phyloP scores from a whole-genome alignment of 2,797 vertebrate species.

The Pantherophis alleghaniensis region DNA sequence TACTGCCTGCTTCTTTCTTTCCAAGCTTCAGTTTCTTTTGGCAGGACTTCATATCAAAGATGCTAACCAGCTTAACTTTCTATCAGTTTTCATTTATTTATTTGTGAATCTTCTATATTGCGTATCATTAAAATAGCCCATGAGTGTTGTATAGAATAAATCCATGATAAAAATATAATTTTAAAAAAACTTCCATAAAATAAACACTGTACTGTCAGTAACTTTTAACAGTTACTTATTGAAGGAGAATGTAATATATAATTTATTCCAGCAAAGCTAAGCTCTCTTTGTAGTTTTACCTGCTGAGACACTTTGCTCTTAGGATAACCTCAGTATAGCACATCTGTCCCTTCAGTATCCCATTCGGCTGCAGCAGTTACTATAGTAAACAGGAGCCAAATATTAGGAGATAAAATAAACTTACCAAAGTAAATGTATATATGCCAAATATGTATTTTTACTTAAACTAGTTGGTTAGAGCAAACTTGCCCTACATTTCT shows the following conservation, averaged over 20 bases:
- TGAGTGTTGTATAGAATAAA: not conserved
- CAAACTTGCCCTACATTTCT: not conserved
- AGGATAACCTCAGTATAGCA: not conserved
- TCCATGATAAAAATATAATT: not conserved
- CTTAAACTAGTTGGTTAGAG: not conserved
- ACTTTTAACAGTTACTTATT: not conserved
- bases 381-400: not conserved
- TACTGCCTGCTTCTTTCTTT: constrained; percentile 40
- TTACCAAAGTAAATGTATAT: not conserved
- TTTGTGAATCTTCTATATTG: not conserved
- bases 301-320: not conserved
- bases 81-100: not conserved
- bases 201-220: not conserved
- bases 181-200: not conserved
- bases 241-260: not conserved
- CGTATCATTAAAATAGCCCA: not conserved
- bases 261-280: not conserved
- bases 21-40: constrained; percentile 20
- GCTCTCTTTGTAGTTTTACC: not conserved
- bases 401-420: not conserved
- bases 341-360: not conserved
- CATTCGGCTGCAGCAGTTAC: not conserved
- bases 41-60: not conserved
- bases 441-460: not conserved
- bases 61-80: not conserved